Conservation (phyloP, 2,797 vertebrate species). For the Hapalemur alaotrensis region DNA sequence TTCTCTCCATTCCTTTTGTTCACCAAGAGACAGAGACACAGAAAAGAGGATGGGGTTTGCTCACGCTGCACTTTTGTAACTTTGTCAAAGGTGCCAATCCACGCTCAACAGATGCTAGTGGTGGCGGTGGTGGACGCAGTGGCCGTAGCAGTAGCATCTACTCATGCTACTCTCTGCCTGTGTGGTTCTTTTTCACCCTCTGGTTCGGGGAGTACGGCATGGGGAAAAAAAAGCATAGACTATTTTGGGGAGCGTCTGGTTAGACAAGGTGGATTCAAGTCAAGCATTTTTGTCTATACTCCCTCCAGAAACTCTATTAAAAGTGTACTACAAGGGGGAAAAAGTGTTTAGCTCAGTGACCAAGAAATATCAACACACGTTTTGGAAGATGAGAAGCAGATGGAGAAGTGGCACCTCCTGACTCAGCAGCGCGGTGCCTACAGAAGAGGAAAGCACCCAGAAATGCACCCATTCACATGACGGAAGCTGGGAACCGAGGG, state of each 20-base stretch:
- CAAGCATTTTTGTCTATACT: neutral
- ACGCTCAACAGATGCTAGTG: rapidly evolving
- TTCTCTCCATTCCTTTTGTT: rapidly evolving
- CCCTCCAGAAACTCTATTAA: neutral
- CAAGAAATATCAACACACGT: neutral
- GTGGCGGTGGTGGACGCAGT: rapidly evolving
- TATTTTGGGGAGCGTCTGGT: neutral
- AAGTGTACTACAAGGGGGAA: rapidly evolving
- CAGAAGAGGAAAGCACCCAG: neutral
- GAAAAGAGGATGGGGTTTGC: neutral
- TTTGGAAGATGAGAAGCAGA: neutral
- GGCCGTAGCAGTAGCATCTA: neutral
- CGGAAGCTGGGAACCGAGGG: rapidly evolving
- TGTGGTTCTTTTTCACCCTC: neutral
- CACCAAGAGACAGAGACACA: rapidly evolving
- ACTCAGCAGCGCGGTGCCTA: neutral
- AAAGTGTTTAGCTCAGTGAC: neutral
- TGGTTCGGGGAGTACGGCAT: rapidly evolving
- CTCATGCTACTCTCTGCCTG: rapidly evolving
- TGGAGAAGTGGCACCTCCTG: neutral
- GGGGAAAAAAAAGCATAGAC: rapidly evolving
- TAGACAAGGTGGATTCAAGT: neutral
- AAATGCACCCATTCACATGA: rapidly evolving
- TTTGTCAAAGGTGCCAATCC: neutral
- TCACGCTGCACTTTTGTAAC: neutral